Conservation (phyloP, 2,888 invertebrate genomes). For the Scelioninae gen. 1 region DNA sequence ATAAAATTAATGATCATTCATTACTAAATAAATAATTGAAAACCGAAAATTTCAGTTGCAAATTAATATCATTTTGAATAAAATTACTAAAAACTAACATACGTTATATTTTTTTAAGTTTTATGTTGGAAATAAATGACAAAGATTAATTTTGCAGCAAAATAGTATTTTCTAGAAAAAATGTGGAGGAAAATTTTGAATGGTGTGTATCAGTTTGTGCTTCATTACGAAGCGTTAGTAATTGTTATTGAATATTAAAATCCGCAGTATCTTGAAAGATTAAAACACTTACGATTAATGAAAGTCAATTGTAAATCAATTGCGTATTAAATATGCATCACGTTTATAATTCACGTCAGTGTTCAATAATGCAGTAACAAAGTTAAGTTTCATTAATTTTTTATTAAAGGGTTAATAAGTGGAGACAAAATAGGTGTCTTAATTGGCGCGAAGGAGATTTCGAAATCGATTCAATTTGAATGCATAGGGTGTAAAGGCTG, state of each 20-base stretch:
- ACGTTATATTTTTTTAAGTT: too few species aligned
- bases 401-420: constrained; percentile 46
- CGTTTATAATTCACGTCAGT: constrained; percentile 12
- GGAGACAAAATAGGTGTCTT: constrained; percentile 32
- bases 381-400: constrained; percentile 49
- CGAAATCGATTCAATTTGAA: constrained; percentile 33
- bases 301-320: constrained; percentile 31
- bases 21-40: too few species aligned
- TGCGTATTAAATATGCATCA: constrained; percentile 30
- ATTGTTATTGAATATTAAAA: constrained; percentile 8
- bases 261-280: constrained; percentile 5
- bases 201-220: too few species aligned
- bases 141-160: too few species aligned
- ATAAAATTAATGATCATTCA: too few species aligned
- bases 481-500: constrained; percentile 13
- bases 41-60: too few species aligned
- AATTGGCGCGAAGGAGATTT: constrained; percentile 33
- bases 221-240: too few species aligned
- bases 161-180: too few species aligned
- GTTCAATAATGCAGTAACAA: constrained; percentile 48
- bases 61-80: too few species aligned
- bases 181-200: too few species aligned
- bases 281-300: constrained; percentile 35
- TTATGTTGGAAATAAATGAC: too few species aligned
- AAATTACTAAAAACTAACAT: too few species aligned